Evolutionary conservation across 2,797 vertebrate genomes (phyloP), one percentile per base, ranked within the genome.

Genomic region (Denticeps clupeoides): DNA sequence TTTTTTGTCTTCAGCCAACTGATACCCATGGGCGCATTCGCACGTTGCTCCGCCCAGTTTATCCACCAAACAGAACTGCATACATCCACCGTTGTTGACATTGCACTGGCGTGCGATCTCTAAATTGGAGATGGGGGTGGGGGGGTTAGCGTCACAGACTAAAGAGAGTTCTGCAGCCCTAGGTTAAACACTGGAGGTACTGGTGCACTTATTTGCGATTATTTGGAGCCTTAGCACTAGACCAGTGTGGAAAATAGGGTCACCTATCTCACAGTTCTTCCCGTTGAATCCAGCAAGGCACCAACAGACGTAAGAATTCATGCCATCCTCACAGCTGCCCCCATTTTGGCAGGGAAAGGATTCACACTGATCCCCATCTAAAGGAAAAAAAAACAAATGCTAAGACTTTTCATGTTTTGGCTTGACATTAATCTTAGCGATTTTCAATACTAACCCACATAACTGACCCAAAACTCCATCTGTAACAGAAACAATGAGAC

Each of bases 181-280:
- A n/a, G n/a, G n/a, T 32, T 12, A 32, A 8, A 37, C 7, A 21
- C 33, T 16, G 15, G n/a, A n/a, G n/a, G n/a, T n/a, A n/a, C n/a
- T n/a, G n/a, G n/a, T n/a, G n/a, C n/a, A n/a, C n/a, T n/a, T n/a
- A n/a, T n/a, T n/a, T n/a, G n/a, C n/a, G n/a, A n/a, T n/a, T n/a
- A n/a, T n/a, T n/a, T n/a, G n/a, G n/a, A n/a, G n/a, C n/a, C n/a
- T n/a, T n/a, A n/a, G n/a, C n/a, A n/a, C n/a, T n/a, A n/a, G n/a
- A n/a, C n/a, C n/a, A n/a, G n/a, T n/a, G n/a, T n/a, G n/a, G n/a
- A n/a, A n/a, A n/a, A n/a, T n/a, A n/a, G n/a, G n/a, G n/a, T 13
- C 75, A 96, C 94, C 86, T 8, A 90, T 81, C 71, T 97, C 93
- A 65, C 94, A 99, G 81, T 94, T 90, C 49, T 77, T 93, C 43